These are phyloP conservation scores for Microctonus hyperodae DNA, from an alignment of 2,888 invertebrate species.

Conservation along the genomic window DNA sequence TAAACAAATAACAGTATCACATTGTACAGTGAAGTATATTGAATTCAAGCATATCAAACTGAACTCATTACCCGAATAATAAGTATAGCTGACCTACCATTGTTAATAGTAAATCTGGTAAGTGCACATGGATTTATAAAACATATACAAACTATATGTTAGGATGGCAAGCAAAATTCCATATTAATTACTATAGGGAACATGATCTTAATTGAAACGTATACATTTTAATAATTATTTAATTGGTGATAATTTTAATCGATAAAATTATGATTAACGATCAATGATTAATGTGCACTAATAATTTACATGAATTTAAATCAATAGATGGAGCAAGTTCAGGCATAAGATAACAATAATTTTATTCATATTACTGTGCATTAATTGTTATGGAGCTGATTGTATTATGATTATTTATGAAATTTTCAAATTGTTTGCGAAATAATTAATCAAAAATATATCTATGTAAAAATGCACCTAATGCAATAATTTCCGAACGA, in stretches of 20 bases:
- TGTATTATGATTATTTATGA: background rate
- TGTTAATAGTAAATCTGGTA: background rate
- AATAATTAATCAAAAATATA: too few species aligned
- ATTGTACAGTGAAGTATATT: background rate
- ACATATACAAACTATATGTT: background rate
- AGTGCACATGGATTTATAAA: conserved; percentile 3
- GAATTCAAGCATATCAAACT: background rate
- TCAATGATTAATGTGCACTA: background rate
- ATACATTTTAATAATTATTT: background rate
- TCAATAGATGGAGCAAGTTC: conserved; percentile 14
- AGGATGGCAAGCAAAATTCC: background rate
- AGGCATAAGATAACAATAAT: conserved; percentile 14
- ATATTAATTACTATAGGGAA: background rate
- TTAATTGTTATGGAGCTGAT: too few species aligned
- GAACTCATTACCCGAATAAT: background rate
- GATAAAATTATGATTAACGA: too few species aligned
- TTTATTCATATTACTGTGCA: conserved; percentile 1
- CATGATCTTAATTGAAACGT: background rate
- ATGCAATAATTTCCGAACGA: background rate
- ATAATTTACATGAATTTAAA: background rate
- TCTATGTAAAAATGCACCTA: too few species aligned
- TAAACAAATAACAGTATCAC: too few species aligned
- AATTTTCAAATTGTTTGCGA: background rate
- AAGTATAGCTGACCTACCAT: conserved; percentile 3
- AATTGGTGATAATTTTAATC: too few species aligned